Evolutionary conservation across 2,113 vertebrate species (phyloP), one percentile per base, ranked within the genome.

Genomic region (Notiomystis cincta): DNA sequence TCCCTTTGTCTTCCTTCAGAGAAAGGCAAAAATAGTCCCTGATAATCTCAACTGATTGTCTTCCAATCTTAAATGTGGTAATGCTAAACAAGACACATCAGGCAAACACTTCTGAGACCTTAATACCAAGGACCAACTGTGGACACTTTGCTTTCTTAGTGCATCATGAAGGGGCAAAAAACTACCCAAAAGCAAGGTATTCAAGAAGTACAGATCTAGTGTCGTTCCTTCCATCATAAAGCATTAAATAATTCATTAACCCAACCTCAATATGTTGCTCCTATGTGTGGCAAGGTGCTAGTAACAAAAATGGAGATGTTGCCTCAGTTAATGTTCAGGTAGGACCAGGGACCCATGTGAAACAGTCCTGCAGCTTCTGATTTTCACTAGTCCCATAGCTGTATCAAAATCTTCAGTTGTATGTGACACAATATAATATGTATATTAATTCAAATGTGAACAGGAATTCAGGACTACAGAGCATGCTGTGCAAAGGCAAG

Each of bases 21-120:
- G 27, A 69, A 69, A 78, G 8, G 21, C 4, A 79, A 79, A 85
- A 88, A 31, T 24, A 48, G 40, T 28, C 4, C 3, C 23, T 82
- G 47, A 12, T 22, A 82, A 58, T 42, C 13, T 31, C 0, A 3
- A 13, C 0, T 62, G 12, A 48, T 44, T 66, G 3, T 65, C 53
- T 82, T 71, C 25, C 77, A 44, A 20, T 37, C 11, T 24, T 45
- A 62, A 23, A 71, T 53, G 17, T 85, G 75, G 79, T 31, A 54
- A 23, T 47, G 7, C 8, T 20, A 58, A 84, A 45, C 13, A 44
- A 72, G 30, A 24, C 9, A 82, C 13, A 35, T 10, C 5, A 12
- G 45, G 15, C 3, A 73, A 87, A 77, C 9, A 48, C 5, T 78
- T 81, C 56, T 48, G 28, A 77, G 54, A 15, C 11, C 37, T 83